These are phyloP conservation scores for Chaetodon trifascialis DNA, from an alignment of 2,113 vertebrate genomes.

Conservation along the genomic window DNA sequence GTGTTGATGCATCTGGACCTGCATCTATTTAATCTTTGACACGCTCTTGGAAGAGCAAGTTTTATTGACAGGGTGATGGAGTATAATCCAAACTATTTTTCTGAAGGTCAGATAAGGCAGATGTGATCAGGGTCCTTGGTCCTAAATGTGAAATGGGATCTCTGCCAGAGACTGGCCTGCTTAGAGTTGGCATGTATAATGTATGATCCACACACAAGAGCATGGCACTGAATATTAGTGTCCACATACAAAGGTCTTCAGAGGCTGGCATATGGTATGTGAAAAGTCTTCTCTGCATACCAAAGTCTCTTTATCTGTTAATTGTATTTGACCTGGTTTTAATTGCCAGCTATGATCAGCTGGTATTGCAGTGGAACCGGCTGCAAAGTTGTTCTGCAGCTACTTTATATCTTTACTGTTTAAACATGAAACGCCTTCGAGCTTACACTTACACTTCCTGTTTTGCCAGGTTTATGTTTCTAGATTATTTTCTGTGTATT, in stretches of 20 bases:
- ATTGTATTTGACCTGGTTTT: constrained; percentile 57
- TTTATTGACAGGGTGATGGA: constrained; percentile 56
- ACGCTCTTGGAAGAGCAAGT: constrained; percentile 40
- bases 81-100: constrained; percentile 13
- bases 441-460: constrained; percentile 36
- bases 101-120: constrained; percentile 32
- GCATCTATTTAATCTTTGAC: constrained; percentile 22
- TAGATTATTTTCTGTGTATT: constrained; percentile 24
- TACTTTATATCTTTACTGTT: constrained; percentile 44
- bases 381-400: constrained; percentile 28
- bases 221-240: constrained; percentile 19
- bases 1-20: background rate
- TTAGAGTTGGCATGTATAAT: constrained; percentile 37
- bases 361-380: constrained; percentile 30
- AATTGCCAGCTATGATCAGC: constrained; percentile 48
- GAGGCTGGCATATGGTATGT: constrained; percentile 27
- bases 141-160: constrained; percentile 39
- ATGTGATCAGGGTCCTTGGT: constrained; percentile 9
- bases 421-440: constrained; percentile 57
- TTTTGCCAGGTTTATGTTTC: constrained; percentile 31
- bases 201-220: constrained; percentile 21
- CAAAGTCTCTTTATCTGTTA: constrained; percentile 69
- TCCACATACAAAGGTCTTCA: constrained; percentile 41
- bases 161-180: constrained; percentile 10
- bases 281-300: constrained; percentile 63